Evolutionary conservation across 1,140 invertebrate genomes (phyloP), one percentile per base, ranked within the genome.

Genomic region (Camponotus floridanus): DNA sequence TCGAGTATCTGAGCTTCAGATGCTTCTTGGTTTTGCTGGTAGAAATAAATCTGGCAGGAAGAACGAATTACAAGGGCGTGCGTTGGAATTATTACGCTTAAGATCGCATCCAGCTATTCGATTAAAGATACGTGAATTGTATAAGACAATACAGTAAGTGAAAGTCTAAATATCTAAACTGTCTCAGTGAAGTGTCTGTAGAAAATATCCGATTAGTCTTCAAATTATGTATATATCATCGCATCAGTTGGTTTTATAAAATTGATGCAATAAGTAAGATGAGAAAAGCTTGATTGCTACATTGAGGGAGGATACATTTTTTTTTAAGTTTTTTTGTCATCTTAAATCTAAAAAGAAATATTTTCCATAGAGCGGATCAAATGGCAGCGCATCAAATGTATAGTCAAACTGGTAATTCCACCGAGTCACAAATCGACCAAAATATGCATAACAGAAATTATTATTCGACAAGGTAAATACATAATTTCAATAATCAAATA

Each of bases 41-140:
- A 96, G 97, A 93, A 98, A 98, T 94, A 98, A 98, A 94, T 97
- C 96, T 91, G 98, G 98, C 87, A 96, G 98, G 93, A 99, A 99
- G 96, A 97, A 96, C 87, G 98, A 99, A 95, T 95, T 99, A 74
- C 97, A 98, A 95, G 95, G 96, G 85, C 96, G 98, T 93, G 98
- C 98, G 87, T 92, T 98, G 85, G 96, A 98, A 92, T 95, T 98
- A 84, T 95, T 98, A 76, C 97, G 97, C 94, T 96, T 97, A 87
- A 96, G 96, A 92, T 97, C 97, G 65, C 95, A 97, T 87, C 96
- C 97, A 80, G 96, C 98, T 80, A 61, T 83, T 2, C 96, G 97
- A 90, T 96, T 97, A 84, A 98, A 98, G 96, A 97, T 98, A 87
- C 96, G 96, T 94, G 98, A 98, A 95, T 95, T 98, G n/a, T 98